phyloP scores from a whole-genome alignment of 2,113 vertebrate genomes.

The Myrmecobius fasciatus region DNA sequence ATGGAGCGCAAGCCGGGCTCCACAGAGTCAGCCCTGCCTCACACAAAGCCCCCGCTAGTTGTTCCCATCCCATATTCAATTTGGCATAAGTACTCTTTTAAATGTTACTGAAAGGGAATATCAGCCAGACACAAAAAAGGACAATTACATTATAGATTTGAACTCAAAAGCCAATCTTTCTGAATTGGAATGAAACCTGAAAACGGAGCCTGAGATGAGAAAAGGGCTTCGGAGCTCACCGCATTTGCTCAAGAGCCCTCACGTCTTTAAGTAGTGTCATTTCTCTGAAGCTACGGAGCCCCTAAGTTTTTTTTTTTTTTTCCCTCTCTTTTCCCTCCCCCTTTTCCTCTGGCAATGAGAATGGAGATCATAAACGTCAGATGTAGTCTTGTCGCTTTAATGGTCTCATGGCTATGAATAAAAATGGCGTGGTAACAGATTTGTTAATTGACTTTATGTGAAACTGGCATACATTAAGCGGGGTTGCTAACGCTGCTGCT shows the following conservation, averaged over 20 bases:
- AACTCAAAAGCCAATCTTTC: slow-evolving; percentile 68
- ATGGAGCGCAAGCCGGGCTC: slow-evolving; percentile 17
- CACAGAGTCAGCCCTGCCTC: neutral
- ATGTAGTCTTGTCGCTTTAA: slow-evolving; percentile 76
- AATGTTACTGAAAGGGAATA: slow-evolving; percentile 67
- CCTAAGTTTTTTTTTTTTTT: slow-evolving; percentile 61
- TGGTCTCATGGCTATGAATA: slow-evolving; percentile 79
- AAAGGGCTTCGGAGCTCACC: slow-evolving; percentile 62
- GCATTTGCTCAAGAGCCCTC: slow-evolving; percentile 62
- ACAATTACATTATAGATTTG: slow-evolving; percentile 70
- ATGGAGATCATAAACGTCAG: slow-evolving; percentile 79
- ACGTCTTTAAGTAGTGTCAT: slow-evolving; percentile 61
- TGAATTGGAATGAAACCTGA: slow-evolving; percentile 71
- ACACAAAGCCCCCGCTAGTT: slow-evolving; percentile 66
- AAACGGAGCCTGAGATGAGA: slow-evolving; percentile 55
- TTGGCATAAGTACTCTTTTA: slow-evolving; percentile 69
- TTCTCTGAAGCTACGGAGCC: slow-evolving; percentile 55
- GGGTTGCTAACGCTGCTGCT: slow-evolving; percentile 54
- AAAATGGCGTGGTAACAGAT: slow-evolving; percentile 82
- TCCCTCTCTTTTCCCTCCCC: slow-evolving; percentile 39
- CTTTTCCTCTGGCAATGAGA: slow-evolving; percentile 71
- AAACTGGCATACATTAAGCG: slow-evolving; percentile 69
- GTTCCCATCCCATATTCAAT: slow-evolving; percentile 73
- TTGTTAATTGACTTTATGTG: slow-evolving; percentile 77
- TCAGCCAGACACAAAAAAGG: slow-evolving; percentile 64